These are phyloP conservation scores for Scaeva pyrastri DNA, from an alignment of 2,888 invertebrate species.

Conservation along the genomic window DNA sequence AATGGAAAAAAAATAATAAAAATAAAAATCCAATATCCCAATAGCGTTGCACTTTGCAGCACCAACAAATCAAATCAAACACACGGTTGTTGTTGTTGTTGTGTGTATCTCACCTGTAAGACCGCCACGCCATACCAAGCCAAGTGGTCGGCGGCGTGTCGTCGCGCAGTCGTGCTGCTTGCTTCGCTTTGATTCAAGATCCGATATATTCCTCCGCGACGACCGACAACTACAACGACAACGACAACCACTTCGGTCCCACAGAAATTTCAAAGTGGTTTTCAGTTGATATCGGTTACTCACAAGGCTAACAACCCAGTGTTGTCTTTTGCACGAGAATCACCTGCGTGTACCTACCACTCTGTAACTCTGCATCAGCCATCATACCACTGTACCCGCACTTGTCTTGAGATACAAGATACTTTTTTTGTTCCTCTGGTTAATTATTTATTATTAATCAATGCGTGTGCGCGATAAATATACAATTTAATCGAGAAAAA, in stretches of 20 bases:
- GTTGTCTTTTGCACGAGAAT: constrained; percentile 54
- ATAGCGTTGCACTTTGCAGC: constrained; percentile 64
- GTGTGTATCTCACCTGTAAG: constrained; percentile 63
- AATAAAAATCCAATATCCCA: constrained; percentile 38
- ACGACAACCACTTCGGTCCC: constrained; percentile 78
- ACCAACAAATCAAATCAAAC: constrained; percentile 51
- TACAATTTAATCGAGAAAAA: constrained; percentile 39
- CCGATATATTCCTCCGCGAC: constrained; percentile 77
- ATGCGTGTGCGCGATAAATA: constrained; percentile 68
- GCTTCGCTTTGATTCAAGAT: constrained; percentile 73
- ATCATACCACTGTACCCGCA: constrained; percentile 12
- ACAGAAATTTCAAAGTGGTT: constrained; percentile 84
- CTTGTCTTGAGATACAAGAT: constrained; percentile 59
- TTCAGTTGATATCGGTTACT: constrained; percentile 85
- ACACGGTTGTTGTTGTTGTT: constrained; percentile 28
- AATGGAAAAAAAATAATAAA: constrained; percentile 19
- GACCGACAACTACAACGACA: constrained; percentile 24
- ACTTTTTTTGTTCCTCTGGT: constrained; percentile 11
- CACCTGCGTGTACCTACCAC: constrained; percentile 62
- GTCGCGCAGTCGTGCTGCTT: constrained; percentile 57
- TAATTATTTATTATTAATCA: constrained; percentile 24
- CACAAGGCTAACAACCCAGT: constrained; percentile 84
- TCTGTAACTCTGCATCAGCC: background rate
- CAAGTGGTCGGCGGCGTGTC: constrained; percentile 7
- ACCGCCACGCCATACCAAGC: constrained; percentile 38